phyloP scores from a whole-genome alignment of 92 coral and sea anemone genomes.

The Bergia sp. region DNA sequence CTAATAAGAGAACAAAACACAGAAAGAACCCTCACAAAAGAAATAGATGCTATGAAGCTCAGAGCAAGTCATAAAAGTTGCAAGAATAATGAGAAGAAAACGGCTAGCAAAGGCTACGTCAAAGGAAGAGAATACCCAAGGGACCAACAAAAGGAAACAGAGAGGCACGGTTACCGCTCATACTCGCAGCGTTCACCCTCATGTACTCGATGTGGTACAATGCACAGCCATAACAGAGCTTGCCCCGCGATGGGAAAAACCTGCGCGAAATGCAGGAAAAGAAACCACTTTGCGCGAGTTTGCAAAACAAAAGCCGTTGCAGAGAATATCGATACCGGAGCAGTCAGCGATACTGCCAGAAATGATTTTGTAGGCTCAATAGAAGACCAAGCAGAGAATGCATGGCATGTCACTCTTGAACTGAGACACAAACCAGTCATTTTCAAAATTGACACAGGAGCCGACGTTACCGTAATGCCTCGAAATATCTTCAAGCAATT shows the following conservation, averaged over 20 bases:
- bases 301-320: constrained; percentile 29
- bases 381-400: neutral
- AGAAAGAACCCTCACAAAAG: constrained; percentile 23
- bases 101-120: neutral
- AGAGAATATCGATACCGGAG: constrained; percentile 15
- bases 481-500: neutral
- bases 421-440: constrained; percentile 1
- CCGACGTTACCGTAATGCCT: constrained; percentile 43
- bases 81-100: constrained; percentile 20
- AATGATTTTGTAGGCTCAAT: neutral
- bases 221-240: neutral
- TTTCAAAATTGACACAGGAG: constrained; percentile 46
- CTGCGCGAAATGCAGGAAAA: constrained; percentile 24
- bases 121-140: neutral
- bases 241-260: constrained; percentile 49
- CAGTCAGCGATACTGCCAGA: neutral
- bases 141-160: neutral
- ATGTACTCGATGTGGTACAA: constrained; percentile 36
- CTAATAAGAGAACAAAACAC: constrained; percentile 9
- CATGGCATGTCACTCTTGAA: constrained; percentile 34
- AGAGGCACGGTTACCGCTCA: neutral
- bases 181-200: constrained; percentile 4
- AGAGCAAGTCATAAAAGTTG: neutral
- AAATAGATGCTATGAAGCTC: constrained; percentile 14
- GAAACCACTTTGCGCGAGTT: constrained; percentile 29